A percentile compares a stretch with the other conserved stretches of the same genome.
phyloP scores from a whole-genome alignment of 2,797 vertebrate genomes.

The Melanotaenia trifasciata region DNA sequence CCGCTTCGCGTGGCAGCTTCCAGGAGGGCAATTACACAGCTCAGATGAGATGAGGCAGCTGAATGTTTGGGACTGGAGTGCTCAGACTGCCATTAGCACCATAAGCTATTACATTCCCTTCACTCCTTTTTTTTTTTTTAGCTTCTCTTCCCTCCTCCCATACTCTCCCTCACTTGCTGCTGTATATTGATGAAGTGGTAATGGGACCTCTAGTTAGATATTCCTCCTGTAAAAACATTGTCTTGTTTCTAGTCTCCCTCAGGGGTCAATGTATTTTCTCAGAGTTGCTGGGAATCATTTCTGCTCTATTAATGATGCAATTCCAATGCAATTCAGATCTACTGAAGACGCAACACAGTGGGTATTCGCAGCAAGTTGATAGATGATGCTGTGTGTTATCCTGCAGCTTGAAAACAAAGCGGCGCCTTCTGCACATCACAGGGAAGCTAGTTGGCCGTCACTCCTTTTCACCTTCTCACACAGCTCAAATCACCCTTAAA shows the following conservation, averaged over 20 bases:
- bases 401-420: constrained; percentile 59
- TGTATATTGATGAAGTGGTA: constrained; percentile 79
- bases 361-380: constrained; percentile 56
- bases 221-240: constrained; percentile 77
- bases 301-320: constrained; percentile 81
- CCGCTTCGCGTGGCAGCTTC: constrained; percentile 70
- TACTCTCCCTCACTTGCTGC: constrained; percentile 59
- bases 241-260: constrained; percentile 75
- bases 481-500: constrained; percentile 50
- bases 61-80: constrained; percentile 74
- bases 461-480: constrained; percentile 34
- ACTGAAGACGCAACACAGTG: constrained; percentile 63
- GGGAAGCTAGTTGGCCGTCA: constrained; percentile 44
- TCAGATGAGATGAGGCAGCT: constrained; percentile 75
- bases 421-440: constrained; percentile 42
- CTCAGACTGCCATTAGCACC: constrained; percentile 74
- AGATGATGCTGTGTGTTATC: constrained; percentile 60
- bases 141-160: constrained; percentile 23
- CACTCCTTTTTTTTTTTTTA: constrained; percentile 13
- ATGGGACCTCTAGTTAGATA: constrained; percentile 78
- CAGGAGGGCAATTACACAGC: constrained; percentile 78
- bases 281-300: constrained; percentile 74
- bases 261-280: constrained; percentile 77
- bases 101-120: constrained; percentile 68
- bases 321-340: constrained; percentile 75